Evolutionary conservation across 2,888 invertebrate genomes (phyloP).

Genomic region (Matsumyia berberina): DNA sequence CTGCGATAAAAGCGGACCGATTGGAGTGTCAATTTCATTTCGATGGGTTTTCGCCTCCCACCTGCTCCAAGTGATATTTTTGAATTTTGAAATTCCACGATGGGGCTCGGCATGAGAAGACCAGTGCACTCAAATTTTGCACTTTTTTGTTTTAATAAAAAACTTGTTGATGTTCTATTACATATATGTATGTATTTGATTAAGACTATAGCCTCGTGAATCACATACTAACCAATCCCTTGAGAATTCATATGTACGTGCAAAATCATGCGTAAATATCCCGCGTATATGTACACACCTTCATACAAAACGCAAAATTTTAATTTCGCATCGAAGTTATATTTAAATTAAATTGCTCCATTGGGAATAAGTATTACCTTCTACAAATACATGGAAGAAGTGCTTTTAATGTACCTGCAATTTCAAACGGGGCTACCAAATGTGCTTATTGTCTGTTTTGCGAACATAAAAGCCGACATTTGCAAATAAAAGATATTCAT

Average conservation of each 20-base stretch:
- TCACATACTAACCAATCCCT: slow-evolving; percentile 1
- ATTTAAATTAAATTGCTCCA: slow-evolving; percentile 73
- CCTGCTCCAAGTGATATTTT: slow-evolving; percentile 24
- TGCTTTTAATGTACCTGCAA: slow-evolving; percentile 8
- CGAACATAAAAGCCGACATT: too few relatives aligned
- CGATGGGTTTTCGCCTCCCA: slow-evolving; percentile 29
- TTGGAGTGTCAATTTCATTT: slow-evolving; percentile 65
- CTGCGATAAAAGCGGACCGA: slow-evolving; percentile 65
- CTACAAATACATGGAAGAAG: not conserved
- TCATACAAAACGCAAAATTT: slow-evolving; percentile 50
- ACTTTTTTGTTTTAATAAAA: not conserved
- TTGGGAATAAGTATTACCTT: slow-evolving; percentile 38
- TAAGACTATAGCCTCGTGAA: not conserved
- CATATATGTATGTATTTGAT: not conserved
- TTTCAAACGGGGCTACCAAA: too few relatives aligned
- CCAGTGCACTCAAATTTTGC: not conserved
- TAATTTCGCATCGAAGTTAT: slow-evolving; percentile 62
- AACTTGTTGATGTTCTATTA: not conserved
- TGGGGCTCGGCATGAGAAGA: too few relatives aligned
- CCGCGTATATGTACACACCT: slow-evolving; percentile 12
- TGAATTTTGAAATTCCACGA: not conserved
- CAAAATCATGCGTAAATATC: slow-evolving; percentile 20
- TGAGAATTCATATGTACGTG: slow-evolving; percentile 6
- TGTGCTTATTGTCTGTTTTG: too few relatives aligned
- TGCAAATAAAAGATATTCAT: too few relatives aligned